These are phyloP conservation scores for Zaprionus gabonicus DNA, from an alignment of 1,140 invertebrate genomes.

Conservation along the genomic window DNA sequence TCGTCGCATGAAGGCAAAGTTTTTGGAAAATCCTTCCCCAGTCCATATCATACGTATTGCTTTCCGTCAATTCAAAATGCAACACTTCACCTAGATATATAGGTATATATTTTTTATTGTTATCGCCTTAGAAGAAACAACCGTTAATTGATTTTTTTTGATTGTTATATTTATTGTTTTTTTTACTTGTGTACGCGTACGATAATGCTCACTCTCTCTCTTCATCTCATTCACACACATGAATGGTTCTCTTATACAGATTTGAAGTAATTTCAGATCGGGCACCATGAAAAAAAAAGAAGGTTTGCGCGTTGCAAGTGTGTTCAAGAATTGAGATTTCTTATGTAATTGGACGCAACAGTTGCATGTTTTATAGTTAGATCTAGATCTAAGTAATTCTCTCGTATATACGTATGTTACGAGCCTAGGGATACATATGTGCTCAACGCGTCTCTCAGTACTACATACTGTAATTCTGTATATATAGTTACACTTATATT, in stretches of 20 bases:
- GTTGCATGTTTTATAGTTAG: conserved; percentile 4
- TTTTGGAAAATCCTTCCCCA: too few relatives aligned
- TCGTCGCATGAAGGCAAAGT: too few relatives aligned
- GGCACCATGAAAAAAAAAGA: conserved; percentile 9
- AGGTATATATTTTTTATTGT: too few relatives aligned
- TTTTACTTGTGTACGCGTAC: neutral
- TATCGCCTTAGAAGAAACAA: too few relatives aligned
- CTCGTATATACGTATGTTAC: neutral
- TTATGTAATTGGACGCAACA: conserved; percentile 5
- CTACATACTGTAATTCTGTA: conserved; percentile 4
- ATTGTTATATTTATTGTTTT: conserved; percentile 4
- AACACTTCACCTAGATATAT: too few relatives aligned
- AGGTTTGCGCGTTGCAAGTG: conserved; percentile 1
- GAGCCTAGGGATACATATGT: conserved; percentile 1
- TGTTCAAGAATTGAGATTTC: conserved; percentile 2
- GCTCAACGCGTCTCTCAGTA: neutral
- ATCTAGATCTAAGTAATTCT: conserved; percentile 1
- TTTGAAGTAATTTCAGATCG: neutral
- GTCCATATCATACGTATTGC: too few relatives aligned
- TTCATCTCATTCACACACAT: neutral
- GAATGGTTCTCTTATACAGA: neutral
- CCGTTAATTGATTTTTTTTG: neutral
- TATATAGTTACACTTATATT: neutral
- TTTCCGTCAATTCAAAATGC: too few relatives aligned
- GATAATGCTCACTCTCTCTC: neutral